Percentiles rank a stretch among this genome's conserved stretches.
Conservation (phyloP, 2,113 vertebrate genomes). For the Tragelaphus imberbis region DNA sequence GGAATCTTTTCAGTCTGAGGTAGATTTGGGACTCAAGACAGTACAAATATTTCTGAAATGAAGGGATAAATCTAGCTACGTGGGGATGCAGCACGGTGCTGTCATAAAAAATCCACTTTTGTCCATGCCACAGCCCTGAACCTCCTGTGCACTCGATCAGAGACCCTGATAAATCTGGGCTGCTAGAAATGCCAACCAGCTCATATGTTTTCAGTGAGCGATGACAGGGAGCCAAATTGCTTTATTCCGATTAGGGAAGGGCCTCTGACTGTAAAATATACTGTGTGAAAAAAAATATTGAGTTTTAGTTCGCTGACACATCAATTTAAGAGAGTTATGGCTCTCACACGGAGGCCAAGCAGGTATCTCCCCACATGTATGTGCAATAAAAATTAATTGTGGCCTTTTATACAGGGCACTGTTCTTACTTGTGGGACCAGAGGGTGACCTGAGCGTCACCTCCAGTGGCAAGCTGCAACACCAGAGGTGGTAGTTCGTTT, state of each 20-base stretch:
- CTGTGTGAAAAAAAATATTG: conserved; percentile 81
- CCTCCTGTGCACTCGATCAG: conserved; percentile 80
- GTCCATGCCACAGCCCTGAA: conserved; percentile 80
- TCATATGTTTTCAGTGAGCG: conserved; percentile 86
- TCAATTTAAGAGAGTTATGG: conserved; percentile 86
- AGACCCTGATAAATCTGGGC: conserved; percentile 86
- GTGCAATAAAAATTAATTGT: conserved; percentile 83
- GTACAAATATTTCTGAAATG: conserved; percentile 77
- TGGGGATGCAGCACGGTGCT: conserved; percentile 61
- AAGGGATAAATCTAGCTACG: conserved; percentile 78
- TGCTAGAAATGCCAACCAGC: conserved; percentile 82
- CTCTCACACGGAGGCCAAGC: conserved; percentile 81
- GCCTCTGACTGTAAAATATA: conserved; percentile 85
- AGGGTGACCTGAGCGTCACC: conserved; percentile 60
- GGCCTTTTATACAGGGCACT: conserved; percentile 74
- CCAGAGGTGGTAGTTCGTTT: neutral
- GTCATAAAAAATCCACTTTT: conserved; percentile 81
- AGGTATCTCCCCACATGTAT: conserved; percentile 85
- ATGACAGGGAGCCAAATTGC: conserved; percentile 87
- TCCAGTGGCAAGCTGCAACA: conserved; percentile 23
- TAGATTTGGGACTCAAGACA: conserved; percentile 58
- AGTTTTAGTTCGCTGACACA: conserved; percentile 86
- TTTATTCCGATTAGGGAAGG: conserved; percentile 86
- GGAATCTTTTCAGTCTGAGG: conserved; percentile 71
- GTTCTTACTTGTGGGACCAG: conserved; percentile 59